Conservation (phyloP, 92 coral and sea anemone species). For the Diadumene lineata region DNA sequence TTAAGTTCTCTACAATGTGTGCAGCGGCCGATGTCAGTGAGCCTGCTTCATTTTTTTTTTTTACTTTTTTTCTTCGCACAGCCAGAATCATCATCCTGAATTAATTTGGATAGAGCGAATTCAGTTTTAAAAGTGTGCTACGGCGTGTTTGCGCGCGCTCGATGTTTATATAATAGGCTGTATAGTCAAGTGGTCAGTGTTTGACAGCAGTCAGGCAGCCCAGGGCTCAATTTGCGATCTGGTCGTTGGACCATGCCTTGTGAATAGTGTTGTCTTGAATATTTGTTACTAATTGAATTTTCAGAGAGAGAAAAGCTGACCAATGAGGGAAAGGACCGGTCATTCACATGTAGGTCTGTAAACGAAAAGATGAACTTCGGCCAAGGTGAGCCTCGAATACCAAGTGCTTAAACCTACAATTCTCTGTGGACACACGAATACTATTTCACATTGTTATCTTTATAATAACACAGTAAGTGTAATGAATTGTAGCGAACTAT, state of each 20-base stretch:
- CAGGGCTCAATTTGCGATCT: not conserved
- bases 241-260: not conserved
- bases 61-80: too few species aligned
- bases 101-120: too few species aligned
- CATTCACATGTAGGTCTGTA: not conserved
- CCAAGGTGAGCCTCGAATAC: slow-evolving; percentile 3
- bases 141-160: too few species aligned
- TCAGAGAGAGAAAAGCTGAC: not conserved
- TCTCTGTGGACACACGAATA: not conserved
- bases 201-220: not conserved
- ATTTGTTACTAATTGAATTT: not conserved
- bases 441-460: not conserved
- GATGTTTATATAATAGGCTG: too few species aligned
- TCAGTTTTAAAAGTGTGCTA: too few species aligned
- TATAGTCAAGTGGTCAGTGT: too few species aligned
- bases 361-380: slow-evolving; percentile 2
- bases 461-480: too few species aligned
- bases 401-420: not conserved
- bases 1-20: too few species aligned
- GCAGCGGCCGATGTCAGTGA: too few species aligned
- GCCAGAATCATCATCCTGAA: too few species aligned
- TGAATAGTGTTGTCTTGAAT: not conserved
- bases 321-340: not conserved
- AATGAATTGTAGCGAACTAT: too few species aligned
- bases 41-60: too few species aligned